phyloP scores from a whole-genome alignment of 2,888 invertebrate genomes.

The Craniophora ligustri region DNA sequence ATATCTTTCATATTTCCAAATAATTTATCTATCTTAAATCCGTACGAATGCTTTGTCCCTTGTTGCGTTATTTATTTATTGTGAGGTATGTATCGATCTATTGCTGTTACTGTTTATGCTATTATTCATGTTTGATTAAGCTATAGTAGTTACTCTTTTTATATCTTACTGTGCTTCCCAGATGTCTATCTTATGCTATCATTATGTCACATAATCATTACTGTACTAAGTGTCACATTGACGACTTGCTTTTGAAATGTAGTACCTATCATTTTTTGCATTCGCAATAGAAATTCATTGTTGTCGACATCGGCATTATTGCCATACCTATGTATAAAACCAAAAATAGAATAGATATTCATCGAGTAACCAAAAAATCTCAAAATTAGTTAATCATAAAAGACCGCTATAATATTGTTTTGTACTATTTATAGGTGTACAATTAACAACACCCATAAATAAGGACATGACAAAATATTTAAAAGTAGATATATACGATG shows the following conservation, averaged over 20 bases:
- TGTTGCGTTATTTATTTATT: constrained; percentile 57
- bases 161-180: constrained; percentile 31
- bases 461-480: no score
- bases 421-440: no score
- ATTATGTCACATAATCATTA: constrained; percentile 5
- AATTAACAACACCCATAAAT: no score
- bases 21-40: constrained; percentile 56
- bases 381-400: no score
- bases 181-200: constrained; percentile 17
- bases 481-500: no score
- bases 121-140: constrained; percentile 39
- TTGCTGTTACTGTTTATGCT: constrained; percentile 42
- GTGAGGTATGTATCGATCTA: constrained; percentile 59
- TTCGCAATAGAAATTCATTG: neutral
- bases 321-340: no score
- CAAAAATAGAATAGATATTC: no score
- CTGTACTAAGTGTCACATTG: neutral
- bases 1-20: constrained; percentile 42
- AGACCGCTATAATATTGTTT: no score
- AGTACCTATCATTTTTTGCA: neutral
- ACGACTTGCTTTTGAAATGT: no score
- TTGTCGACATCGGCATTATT: no score
- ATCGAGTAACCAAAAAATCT: no score
- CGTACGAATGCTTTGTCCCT: constrained; percentile 60
- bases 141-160: constrained; percentile 34